These are phyloP conservation scores for Syngnathoides biaculeatus DNA, from an alignment of 2,113 vertebrate species.

Conservation along the genomic window DNA sequence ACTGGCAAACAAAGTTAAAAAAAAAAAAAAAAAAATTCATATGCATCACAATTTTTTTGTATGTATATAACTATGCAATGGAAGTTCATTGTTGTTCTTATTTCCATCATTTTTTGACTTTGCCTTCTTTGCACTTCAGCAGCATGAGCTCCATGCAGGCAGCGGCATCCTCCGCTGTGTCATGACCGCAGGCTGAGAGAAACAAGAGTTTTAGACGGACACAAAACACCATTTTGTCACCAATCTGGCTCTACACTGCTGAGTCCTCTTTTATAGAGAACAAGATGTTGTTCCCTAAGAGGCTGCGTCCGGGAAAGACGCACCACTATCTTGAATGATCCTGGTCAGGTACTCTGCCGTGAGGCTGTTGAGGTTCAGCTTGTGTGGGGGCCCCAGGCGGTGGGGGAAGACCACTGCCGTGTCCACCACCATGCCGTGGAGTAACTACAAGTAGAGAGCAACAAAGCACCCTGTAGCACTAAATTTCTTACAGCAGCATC, in stretches of 20 bases:
- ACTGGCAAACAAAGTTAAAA: constrained; percentile 10
- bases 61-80: neutral
- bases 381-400: constrained; percentile 74
- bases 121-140: constrained; percentile 77
- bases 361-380: constrained; percentile 69
- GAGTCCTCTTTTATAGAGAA: neutral
- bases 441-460: constrained; percentile 62
- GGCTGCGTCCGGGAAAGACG: constrained; percentile 48
- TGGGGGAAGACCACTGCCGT: constrained; percentile 77
- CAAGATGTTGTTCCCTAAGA: neutral
- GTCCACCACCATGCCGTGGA: constrained; percentile 76
- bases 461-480: neutral
- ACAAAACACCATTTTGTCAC: neutral
- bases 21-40: constrained; percentile 9
- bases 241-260: neutral
- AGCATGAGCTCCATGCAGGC: constrained; percentile 82
- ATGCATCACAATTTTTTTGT: neutral
- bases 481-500: neutral
- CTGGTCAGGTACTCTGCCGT: constrained; percentile 74
- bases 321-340: constrained; percentile 80
- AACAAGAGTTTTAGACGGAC: constrained; percentile 11
- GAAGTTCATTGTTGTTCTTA: constrained; percentile 5
- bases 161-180: constrained; percentile 73
- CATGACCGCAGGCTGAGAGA: constrained; percentile 67
- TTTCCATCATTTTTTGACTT: constrained; percentile 64